Evolutionary conservation across 2,888 invertebrate genomes (phyloP).

Genomic region (Clunio marinus): DNA sequence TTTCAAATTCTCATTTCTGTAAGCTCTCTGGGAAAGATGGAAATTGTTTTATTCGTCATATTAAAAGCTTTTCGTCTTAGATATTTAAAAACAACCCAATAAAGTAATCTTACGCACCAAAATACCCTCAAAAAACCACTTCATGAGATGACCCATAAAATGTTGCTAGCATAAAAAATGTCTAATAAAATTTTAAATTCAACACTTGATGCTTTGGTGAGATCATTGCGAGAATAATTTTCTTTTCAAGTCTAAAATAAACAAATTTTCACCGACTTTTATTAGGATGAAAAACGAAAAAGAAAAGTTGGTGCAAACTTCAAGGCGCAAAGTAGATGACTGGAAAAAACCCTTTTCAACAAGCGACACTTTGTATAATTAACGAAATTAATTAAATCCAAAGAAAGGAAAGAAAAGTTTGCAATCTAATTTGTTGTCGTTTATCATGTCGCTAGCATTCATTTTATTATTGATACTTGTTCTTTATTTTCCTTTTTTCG

Average conservation of each 20-base stretch:
- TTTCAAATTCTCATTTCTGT: too few species aligned
- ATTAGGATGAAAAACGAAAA: neutral
- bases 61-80: too few species aligned
- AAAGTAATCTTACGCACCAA: too few species aligned
- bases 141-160: too few species aligned
- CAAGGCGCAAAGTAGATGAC: neutral
- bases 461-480: neutral
- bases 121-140: too few species aligned
- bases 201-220: neutral
- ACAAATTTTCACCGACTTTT: slow-evolving; percentile 6
- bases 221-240: neutral
- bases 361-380: slow-evolving; percentile 1
- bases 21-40: too few species aligned
- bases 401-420: neutral
- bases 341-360: slow-evolving; percentile 4
- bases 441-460: slow-evolving; percentile 4
- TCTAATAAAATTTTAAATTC: slow-evolving; percentile 17
- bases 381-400: neutral
- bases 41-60: too few species aligned
- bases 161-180: too few species aligned
- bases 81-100: too few species aligned
- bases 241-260: neutral
- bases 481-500: neutral
- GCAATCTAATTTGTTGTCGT: slow-evolving; percentile 16
- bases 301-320: too few species aligned